These are phyloP conservation scores for Dreissena rostriformis DNA, from an alignment of 1,140 invertebrate species.

Conservation along the genomic window DNA sequence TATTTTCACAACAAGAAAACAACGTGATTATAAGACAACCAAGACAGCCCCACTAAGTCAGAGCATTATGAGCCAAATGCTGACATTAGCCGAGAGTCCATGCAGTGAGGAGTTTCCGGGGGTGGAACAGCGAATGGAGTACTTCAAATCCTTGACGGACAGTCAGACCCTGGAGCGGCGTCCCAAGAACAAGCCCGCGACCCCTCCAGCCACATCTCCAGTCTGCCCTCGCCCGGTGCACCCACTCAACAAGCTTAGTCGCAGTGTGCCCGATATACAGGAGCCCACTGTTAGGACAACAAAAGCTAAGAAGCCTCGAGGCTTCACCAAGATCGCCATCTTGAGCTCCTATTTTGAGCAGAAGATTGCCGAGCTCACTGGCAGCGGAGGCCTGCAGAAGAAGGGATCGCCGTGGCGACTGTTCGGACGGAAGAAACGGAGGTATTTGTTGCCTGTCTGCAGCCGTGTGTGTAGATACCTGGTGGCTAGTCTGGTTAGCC, in stretches of 20 bases:
- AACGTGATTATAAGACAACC: slow-evolving; percentile 73
- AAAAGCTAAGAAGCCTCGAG: slow-evolving; percentile 52
- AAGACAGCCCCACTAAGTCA: slow-evolving; percentile 71
- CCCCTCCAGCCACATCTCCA: not conserved
- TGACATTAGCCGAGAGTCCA: slow-evolving; percentile 59
- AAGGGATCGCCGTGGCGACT: not conserved
- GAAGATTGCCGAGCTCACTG: slow-evolving; percentile 71
- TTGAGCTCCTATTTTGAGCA: slow-evolving; percentile 78
- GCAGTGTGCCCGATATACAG: slow-evolving; percentile 48
- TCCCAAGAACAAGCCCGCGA: slow-evolving; percentile 28
- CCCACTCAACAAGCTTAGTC: slow-evolving; percentile 19
- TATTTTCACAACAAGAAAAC: slow-evolving; percentile 60
- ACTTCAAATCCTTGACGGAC: slow-evolving; percentile 72
- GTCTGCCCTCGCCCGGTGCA: slow-evolving; percentile 3
- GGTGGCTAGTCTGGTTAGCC: no score
- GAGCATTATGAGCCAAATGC: slow-evolving; percentile 25
- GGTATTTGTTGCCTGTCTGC: slow-evolving; percentile 11
- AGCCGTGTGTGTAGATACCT: no score
- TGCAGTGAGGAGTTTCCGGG: slow-evolving; percentile 32
- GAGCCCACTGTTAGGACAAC: slow-evolving; percentile 39
- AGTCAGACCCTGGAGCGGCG: slow-evolving; percentile 76
- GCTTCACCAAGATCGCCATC: slow-evolving; percentile 75
- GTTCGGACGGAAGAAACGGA: slow-evolving; percentile 31
- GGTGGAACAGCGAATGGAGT: slow-evolving; percentile 55
- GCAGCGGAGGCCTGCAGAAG: slow-evolving; percentile 49